phyloP scores from a whole-genome alignment of 1,140 invertebrate species.

The Polypedilum vanderplanki region DNA sequence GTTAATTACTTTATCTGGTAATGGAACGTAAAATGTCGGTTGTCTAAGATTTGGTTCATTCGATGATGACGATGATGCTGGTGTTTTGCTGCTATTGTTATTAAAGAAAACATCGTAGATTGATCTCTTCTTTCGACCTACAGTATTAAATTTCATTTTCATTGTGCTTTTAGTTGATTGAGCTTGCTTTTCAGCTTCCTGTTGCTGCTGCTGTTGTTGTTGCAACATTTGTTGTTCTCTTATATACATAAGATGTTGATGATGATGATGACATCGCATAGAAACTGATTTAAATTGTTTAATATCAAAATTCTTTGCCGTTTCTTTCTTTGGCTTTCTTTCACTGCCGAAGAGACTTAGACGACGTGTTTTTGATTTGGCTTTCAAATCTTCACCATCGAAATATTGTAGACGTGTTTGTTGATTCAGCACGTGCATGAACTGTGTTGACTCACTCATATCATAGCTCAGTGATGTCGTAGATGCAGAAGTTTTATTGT shows the following conservation, averaged over 20 bases:
- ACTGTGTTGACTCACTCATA: not conserved
- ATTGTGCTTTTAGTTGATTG: not conserved
- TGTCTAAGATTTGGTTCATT: not conserved
- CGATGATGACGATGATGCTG: not conserved
- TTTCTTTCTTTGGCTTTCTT: slow-evolving; percentile 9
- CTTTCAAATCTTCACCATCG: not conserved
- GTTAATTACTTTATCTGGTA: not conserved
- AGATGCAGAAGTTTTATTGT: not conserved
- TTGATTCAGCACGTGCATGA: not conserved
- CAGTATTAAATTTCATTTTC: slow-evolving; percentile 12
- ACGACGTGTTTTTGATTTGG: not conserved
- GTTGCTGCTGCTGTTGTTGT: not conserved
- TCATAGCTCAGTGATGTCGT: not conserved
- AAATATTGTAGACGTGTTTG: slow-evolving; percentile 23
- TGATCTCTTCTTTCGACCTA: not conserved
- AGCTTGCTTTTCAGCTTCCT: not conserved
- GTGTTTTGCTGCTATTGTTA: not conserved
- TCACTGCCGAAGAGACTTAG: slow-evolving; percentile 19
- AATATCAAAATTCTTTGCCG: not conserved
- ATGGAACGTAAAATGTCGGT: slow-evolving; percentile 14
- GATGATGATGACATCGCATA: slow-evolving; percentile 16
- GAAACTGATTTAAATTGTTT: slow-evolving; percentile 21
- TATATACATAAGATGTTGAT: slow-evolving; percentile 15
- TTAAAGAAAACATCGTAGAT: slow-evolving; percentile 18
- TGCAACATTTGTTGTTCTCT: not conserved